A percentile compares a stretch with the other conserved stretches of the same genome.
Conservation (phyloP, 2,888 invertebrate species). For the Caenorhabditis plicata region DNA sequence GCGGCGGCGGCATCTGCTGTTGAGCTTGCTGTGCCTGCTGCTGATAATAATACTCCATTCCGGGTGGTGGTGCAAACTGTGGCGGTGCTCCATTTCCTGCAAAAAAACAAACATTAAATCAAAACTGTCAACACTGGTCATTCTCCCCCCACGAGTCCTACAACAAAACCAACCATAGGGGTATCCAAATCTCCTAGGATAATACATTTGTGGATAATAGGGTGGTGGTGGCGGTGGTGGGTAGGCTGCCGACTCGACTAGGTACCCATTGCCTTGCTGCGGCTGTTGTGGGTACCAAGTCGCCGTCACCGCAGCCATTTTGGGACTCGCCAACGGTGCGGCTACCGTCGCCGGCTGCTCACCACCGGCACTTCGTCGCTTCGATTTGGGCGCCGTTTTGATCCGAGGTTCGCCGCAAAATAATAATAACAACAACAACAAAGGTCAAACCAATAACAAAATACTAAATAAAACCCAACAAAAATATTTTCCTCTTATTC, state of each 20-base stretch:
- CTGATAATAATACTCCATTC: constrained; percentile 23
- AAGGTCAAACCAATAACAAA: too few species aligned
- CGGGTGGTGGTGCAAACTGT: constrained; percentile 6
- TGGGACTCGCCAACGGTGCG: constrained; percentile 3
- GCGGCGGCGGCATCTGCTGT: constrained; percentile 32
- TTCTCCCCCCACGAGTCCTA: too few species aligned
- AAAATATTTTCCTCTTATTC: not conserved
- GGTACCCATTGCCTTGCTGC: constrained; percentile 14
- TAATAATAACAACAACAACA: too few species aligned
- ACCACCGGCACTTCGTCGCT: constrained; percentile 6
- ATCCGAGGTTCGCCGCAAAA: too few species aligned
- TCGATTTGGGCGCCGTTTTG: constrained; percentile 27
- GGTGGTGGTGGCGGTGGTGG: not conserved
- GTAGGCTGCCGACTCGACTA: not conserved
- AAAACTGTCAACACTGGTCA: too few species aligned
- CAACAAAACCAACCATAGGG: too few species aligned
- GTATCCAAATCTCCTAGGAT: too few species aligned
- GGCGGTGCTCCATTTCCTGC: constrained; percentile 18
- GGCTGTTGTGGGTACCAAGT: constrained; percentile 36
- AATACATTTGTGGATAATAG: not conserved
- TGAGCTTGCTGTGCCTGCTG: too few species aligned
- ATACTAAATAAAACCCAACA: too few species aligned
- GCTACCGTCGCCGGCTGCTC: constrained; percentile 11
- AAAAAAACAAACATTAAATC: not conserved
- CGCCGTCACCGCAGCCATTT: constrained; percentile 24